A percentile compares a stretch with the other conserved stretches of the same genome.
phyloP scores from a whole-genome alignment of 1,140 invertebrate species.

The Drosophila pseudoobscura region DNA sequence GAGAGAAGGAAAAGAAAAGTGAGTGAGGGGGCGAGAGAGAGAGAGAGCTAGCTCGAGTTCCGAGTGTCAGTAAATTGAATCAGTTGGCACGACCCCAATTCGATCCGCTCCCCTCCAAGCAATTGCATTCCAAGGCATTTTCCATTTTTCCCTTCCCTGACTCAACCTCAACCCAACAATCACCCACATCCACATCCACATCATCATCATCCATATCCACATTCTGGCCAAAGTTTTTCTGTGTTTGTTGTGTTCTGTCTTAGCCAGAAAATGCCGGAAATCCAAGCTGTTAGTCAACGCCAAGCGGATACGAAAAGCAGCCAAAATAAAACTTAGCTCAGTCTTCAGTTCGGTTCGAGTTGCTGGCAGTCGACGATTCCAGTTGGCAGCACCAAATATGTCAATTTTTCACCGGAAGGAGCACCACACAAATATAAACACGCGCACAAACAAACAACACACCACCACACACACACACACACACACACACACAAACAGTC shows the following conservation, averaged over 20 bases:
- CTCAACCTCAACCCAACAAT: not conserved
- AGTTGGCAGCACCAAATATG: slow-evolving; percentile 68
- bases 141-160: slow-evolving; percentile 13
- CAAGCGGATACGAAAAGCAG: slow-evolving; percentile 66
- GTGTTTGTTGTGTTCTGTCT: slow-evolving; percentile 10
- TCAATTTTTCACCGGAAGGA: slow-evolving; percentile 62
- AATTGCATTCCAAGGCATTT: slow-evolving; percentile 36
- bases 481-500: slow-evolving; percentile 13
- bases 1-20: not conserved
- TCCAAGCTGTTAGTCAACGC: slow-evolving; percentile 72
- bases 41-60: no score
- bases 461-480: not conserved
- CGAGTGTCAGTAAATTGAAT: slow-evolving; percentile 57
- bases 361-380: slow-evolving; percentile 47
- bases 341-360: slow-evolving; percentile 20
- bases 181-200: slow-evolving; percentile 2
- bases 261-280: slow-evolving; percentile 48
- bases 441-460: slow-evolving; percentile 13
- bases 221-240: slow-evolving; percentile 45
- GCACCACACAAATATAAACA: slow-evolving; percentile 3
- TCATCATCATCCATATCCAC: slow-evolving; percentile 21
- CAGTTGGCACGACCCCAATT: slow-evolving; percentile 32
- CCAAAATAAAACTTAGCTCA: slow-evolving; percentile 52
- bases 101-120: not conserved
- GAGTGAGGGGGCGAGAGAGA: no score